Evolutionary conservation across 2,888 invertebrate genomes (phyloP), one percentile per base, ranked within the genome.

Genomic region (Vannuccia rotundouncinata): DNA sequence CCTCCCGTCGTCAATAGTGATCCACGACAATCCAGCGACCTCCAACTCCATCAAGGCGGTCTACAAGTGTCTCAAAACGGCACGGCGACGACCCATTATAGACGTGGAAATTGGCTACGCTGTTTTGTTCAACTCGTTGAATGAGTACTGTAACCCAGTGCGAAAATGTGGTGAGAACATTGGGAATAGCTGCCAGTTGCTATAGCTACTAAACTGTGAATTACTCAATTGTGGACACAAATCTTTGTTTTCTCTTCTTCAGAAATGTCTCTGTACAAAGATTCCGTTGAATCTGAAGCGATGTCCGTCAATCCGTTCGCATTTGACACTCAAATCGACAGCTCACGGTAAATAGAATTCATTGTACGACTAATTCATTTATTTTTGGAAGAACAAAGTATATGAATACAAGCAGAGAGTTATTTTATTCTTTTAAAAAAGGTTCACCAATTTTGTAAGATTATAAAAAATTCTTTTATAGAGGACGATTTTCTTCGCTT

Each of bases 91-190:
- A 17, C 80, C 80, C 27, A 80, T 80, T 79, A 29, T 30, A 1
- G 80, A 80, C 31, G 31, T 59, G 0, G 80, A 80, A 80, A 80
- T 80, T 29, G 77, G 80, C 10, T 80, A 45, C 29, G 80, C 80
- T 1, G 80, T 80, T 17, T 29, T 80, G 25, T 1, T 25, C 27
- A 22, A 25, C 25, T 59, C 59, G 25, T 25, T 31, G 22, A 80
- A 81, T 29, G 79, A 80, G 1, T 79, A 59, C 29, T 80, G 80
- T 59, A 80, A 80, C 79, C 80, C 80, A 25, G 1, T 29, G 2
- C 5, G 31, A 75, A 29, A 30, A 28, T 75, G 75, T 30, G 75
- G 75, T 75, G 17, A 17, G 45, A 13, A 45, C 10, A 13, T 45
- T 17, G 45, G n/a, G n/a, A n/a, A n/a, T n/a, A n/a, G n/a, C n/a